Evolutionary conservation across 2,888 invertebrate species (phyloP).

Genomic region (Poecilobothrus nobilitatus): DNA sequence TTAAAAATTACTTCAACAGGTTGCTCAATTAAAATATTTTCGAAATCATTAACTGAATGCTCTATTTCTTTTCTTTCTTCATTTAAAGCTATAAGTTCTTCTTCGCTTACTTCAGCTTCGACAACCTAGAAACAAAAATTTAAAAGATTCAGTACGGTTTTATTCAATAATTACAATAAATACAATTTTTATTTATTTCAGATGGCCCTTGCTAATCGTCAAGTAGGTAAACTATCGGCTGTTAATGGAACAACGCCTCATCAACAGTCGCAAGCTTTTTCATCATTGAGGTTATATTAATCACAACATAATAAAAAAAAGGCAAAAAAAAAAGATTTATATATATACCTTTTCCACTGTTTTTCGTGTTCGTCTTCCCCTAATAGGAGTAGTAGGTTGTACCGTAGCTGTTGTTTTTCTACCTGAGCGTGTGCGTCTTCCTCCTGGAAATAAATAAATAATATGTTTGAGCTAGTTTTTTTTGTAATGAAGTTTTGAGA

Average conservation of each 20-base stretch:
- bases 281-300: background rate
- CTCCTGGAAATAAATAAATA: background rate
- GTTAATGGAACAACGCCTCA: conserved; percentile 1
- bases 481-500: background rate
- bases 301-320: background rate
- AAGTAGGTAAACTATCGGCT: background rate
- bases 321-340: background rate
- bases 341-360: background rate
- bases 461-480: no score
- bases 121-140: background rate
- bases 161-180: no score
- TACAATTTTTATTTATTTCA: background rate
- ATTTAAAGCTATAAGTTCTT: background rate
- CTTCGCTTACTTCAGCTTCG: background rate
- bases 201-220: background rate
- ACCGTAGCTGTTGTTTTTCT: background rate
- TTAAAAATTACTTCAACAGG: background rate
- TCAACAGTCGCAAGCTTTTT: background rate
- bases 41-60: background rate
- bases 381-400: background rate
- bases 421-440: conserved; percentile 6
- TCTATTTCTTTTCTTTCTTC: background rate
- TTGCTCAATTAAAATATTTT: background rate
- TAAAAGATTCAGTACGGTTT: no score
- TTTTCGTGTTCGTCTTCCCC: background rate